A percentile compares a stretch with the other conserved stretches of the same genome.
These are phyloP conservation scores for Zaprionus vittiger DNA, from an alignment of 1,140 invertebrate species.

Conservation along the genomic window DNA sequence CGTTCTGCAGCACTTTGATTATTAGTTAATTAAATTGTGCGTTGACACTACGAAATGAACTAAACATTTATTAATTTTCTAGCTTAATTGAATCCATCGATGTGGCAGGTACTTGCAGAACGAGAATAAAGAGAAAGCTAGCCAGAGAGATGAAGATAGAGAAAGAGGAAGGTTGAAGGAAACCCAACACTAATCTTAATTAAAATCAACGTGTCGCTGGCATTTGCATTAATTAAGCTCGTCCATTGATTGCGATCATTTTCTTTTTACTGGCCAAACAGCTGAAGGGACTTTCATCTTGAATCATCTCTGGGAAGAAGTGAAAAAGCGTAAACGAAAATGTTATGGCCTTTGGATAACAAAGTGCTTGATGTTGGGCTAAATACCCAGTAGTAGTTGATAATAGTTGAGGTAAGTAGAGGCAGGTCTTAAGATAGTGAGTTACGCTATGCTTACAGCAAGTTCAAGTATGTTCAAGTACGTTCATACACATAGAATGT, in stretches of 20 bases:
- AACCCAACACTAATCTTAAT: conserved; percentile 67
- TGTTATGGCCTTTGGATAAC: not conserved
- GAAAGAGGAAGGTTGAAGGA: not conserved
- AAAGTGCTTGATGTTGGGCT: not conserved
- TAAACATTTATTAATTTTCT: conserved; percentile 74
- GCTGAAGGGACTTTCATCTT: conserved; percentile 17
- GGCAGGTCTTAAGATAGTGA: no score
- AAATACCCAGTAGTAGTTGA: not conserved
- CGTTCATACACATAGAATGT: no score
- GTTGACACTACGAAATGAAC: conserved; percentile 63
- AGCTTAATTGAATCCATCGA: conserved; percentile 62
- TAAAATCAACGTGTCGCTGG: conserved; percentile 68
- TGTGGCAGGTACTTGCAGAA: not conserved
- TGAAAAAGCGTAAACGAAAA: conserved; percentile 9
- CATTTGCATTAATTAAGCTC: conserved; percentile 79
- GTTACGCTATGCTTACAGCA: no score
- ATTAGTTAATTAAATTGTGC: conserved; percentile 79
- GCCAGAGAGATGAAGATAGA: not conserved
- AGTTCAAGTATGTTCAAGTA: no score
- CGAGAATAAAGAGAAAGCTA: not conserved
- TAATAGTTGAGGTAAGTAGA: not conserved
- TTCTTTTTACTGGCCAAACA: conserved; percentile 47
- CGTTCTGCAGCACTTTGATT: conserved; percentile 53
- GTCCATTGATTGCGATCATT: conserved; percentile 70
- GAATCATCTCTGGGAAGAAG: conserved; percentile 14